Percentiles rank a stretch among this genome's conserved stretches.
Evolutionary conservation across 2,797 vertebrate species (phyloP).

Genomic region (Typhlichthys subterraneus): DNA sequence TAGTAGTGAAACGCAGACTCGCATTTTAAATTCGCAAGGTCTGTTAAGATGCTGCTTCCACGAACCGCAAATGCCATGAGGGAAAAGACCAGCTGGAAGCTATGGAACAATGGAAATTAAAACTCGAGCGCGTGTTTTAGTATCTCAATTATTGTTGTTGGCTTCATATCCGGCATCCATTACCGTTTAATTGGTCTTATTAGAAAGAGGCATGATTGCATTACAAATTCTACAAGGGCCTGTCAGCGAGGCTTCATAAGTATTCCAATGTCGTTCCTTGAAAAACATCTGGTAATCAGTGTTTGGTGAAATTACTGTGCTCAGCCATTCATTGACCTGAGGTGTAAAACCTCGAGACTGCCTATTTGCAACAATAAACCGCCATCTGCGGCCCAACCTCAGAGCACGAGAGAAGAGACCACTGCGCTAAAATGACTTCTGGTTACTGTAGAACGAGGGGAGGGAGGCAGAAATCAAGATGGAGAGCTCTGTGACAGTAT

Average conservation of each 20-base stretch:
- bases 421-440: conserved; percentile 65
- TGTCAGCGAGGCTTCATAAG: conserved; percentile 82
- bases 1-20: neutral
- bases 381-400: conserved; percentile 82
- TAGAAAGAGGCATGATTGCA: conserved; percentile 85
- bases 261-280: conserved; percentile 80
- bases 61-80: conserved; percentile 24
- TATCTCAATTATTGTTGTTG: conserved; percentile 83
- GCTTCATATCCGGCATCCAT: conserved; percentile 83
- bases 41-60: conserved; percentile 29
- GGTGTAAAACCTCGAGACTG: conserved; percentile 84
- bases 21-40: neutral
- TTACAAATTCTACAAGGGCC: conserved; percentile 83
- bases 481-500: conserved; percentile 13
- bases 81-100: conserved; percentile 65
- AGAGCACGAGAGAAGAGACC: conserved; percentile 61
- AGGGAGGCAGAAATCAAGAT: conserved; percentile 50
- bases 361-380: conserved; percentile 86
- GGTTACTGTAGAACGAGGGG: conserved; percentile 54
- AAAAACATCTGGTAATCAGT: conserved; percentile 89
- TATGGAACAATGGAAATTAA: conserved; percentile 64
- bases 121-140: conserved; percentile 76
- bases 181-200: conserved; percentile 85
- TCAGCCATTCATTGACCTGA: conserved; percentile 84
- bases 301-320: conserved; percentile 84